Percentiles rank a stretch among this genome's conserved stretches.
These are phyloP conservation scores for Neofelis nebulosa DNA, from an alignment of 2,113 vertebrate species.

Conservation along the genomic window DNA sequence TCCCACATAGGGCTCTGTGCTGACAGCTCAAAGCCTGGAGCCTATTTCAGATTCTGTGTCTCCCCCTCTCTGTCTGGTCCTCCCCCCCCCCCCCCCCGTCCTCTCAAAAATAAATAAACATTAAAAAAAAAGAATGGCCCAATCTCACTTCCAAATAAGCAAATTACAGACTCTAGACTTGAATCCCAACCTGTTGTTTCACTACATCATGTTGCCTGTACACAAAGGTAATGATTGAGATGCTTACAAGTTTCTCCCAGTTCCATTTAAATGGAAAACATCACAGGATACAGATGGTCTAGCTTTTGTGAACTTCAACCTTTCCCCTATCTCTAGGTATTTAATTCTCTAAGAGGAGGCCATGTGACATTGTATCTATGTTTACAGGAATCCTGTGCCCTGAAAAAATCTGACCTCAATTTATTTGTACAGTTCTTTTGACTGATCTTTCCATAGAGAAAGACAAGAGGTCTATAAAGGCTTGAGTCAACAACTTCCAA, in stretches of 20 bases:
- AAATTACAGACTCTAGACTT: neutral
- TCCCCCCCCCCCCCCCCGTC: neutral
- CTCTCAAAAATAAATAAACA: neutral
- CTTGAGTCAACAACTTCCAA: neutral
- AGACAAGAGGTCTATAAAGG: neutral
- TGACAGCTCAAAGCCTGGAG: neutral
- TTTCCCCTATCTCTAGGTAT: neutral
- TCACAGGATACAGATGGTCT: neutral
- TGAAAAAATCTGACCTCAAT: neutral
- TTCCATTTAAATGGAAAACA: neutral
- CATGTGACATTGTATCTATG: neutral
- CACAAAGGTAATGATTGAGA: neutral
- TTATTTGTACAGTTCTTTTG: neutral
- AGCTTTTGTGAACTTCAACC: neutral
- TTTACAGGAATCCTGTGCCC: neutral
- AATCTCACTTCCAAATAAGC: neutral
- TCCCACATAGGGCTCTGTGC: neutral
- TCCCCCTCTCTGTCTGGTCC: neutral
- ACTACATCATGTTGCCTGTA: neutral
- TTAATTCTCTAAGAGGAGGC: neutral
- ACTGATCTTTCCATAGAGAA: neutral
- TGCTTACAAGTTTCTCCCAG: neutral
- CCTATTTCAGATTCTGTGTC: neutral
- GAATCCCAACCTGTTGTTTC: neutral
- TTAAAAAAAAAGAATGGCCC: neutral